Evolutionary conservation across 2,797 vertebrate genomes (phyloP).

Genomic region (Notamacropus eugenii): DNA sequence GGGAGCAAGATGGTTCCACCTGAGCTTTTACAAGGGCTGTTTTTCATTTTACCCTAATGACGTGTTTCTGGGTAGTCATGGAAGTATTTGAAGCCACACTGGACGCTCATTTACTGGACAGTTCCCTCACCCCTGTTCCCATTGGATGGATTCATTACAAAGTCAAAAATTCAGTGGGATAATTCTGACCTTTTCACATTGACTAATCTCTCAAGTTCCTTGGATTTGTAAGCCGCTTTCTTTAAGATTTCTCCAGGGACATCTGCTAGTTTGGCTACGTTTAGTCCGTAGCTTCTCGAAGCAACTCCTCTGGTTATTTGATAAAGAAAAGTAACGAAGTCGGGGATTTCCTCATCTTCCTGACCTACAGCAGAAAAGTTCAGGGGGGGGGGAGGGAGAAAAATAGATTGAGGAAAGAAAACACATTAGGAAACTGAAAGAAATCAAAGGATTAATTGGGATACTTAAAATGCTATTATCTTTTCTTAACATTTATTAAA

Average conservation of each 20-base stretch:
- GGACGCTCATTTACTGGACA: conserved; percentile 17
- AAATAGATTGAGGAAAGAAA: conserved; percentile 16
- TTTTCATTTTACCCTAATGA: conserved; percentile 45
- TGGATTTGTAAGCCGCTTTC: conserved; percentile 92
- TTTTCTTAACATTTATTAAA: conserved; percentile 12
- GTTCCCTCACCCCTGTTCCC: not conserved
- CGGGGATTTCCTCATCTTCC: conserved; percentile 88
- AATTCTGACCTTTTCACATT: conserved; percentile 90
- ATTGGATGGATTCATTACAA: conserved; percentile 34
- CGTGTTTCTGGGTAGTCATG: conserved; percentile 17
- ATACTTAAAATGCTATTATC: not conserved
- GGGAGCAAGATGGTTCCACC: not conserved
- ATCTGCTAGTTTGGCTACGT: conserved; percentile 95
- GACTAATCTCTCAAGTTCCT: conserved; percentile 91
- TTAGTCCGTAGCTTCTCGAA: conserved; percentile 95
- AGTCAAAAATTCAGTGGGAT: conserved; percentile 13
- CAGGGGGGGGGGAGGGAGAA: not conserved
- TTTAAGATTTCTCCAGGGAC: conserved; percentile 91
- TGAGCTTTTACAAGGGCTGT: not conserved
- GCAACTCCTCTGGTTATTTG: conserved; percentile 94
- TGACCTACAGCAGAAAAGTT: conserved; percentile 67
- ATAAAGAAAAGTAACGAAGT: conserved; percentile 97
- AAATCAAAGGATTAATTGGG: conserved; percentile 16
- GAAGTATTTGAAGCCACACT: conserved; percentile 31
- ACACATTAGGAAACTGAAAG: not conserved